Percentiles rank a stretch among this genome's conserved stretches.
These are phyloP conservation scores for Alviniconcha strummeri DNA, from an alignment of 2,888 invertebrate species.

Conservation along the genomic window DNA sequence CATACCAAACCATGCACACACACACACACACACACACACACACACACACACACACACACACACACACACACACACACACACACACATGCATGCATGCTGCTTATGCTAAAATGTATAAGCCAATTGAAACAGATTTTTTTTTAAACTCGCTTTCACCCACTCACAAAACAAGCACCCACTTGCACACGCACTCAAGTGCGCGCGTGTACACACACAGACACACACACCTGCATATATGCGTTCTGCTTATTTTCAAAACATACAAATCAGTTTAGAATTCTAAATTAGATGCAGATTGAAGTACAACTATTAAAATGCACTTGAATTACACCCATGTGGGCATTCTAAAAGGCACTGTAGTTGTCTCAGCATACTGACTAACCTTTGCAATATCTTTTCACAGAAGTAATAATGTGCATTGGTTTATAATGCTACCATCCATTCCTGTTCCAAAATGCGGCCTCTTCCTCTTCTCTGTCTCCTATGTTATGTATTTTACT, in stretches of 20 bases:
- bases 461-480: too few relatives aligned
- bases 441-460: too few relatives aligned
- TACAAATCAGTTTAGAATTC: neutral
- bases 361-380: too few relatives aligned
- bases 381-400: neutral
- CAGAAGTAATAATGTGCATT: neutral
- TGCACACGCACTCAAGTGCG: neutral
- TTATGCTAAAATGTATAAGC: neutral
- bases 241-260: neutral
- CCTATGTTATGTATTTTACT: too few relatives aligned
- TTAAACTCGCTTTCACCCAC: neutral
- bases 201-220: neutral
- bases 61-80: constrained; percentile 6
- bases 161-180: neutral
- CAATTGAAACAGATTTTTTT: neutral
- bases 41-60: neutral
- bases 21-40: neutral
- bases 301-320: too few relatives aligned
- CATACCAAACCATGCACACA: neutral
- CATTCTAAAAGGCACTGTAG: too few relatives aligned
- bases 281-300: neutral
- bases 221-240: neutral
- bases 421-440: too few relatives aligned
- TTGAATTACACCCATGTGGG: too few relatives aligned
- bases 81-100: neutral